Evolutionary conservation across 2,888 invertebrate genomes (phyloP).

Genomic region (Caenorhabditis panamensis): DNA sequence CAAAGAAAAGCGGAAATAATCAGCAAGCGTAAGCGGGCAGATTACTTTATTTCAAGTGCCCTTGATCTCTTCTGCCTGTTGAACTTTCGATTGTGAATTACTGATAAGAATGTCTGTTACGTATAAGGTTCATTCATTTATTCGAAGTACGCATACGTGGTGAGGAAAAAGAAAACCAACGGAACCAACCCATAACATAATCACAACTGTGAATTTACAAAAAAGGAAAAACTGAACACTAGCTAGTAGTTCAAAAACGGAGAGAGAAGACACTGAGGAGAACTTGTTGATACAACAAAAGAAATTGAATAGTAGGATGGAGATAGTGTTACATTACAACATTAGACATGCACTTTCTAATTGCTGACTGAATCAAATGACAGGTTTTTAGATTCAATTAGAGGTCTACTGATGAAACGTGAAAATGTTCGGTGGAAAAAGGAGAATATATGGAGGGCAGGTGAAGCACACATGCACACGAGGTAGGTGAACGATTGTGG

Average conservation of each 20-base stretch:
- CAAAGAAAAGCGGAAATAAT: neutral
- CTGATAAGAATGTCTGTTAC: neutral
- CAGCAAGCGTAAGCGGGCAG: neutral
- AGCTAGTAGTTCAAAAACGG: neutral
- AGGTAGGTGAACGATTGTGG: conserved; percentile 2
- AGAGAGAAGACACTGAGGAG: neutral
- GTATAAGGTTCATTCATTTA: conserved; percentile 7
- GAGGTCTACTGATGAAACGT: neutral
- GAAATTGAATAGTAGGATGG: neutral
- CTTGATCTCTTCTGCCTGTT: conserved; percentile 14
- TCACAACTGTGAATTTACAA: conserved; percentile 42
- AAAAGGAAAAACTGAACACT: neutral
- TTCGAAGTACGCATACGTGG: neutral
- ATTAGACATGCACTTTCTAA: conserved; percentile 38
- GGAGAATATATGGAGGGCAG: too few relatives aligned
- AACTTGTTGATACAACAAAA: conserved; percentile 55
- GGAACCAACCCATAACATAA: conserved; percentile 41
- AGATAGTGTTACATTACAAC: conserved; percentile 39
- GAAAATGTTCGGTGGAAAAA: too few relatives aligned
- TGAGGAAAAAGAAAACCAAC: conserved; percentile 8
- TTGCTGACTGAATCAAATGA: conserved; percentile 31
- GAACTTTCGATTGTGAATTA: conserved; percentile 8
- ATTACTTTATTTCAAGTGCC: neutral
- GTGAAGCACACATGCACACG: too few relatives aligned
- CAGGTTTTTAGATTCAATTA: conserved; percentile 40